Evolutionary conservation across 2,113 vertebrate species (phyloP).

Genomic region (Seriola aureovittata): DNA sequence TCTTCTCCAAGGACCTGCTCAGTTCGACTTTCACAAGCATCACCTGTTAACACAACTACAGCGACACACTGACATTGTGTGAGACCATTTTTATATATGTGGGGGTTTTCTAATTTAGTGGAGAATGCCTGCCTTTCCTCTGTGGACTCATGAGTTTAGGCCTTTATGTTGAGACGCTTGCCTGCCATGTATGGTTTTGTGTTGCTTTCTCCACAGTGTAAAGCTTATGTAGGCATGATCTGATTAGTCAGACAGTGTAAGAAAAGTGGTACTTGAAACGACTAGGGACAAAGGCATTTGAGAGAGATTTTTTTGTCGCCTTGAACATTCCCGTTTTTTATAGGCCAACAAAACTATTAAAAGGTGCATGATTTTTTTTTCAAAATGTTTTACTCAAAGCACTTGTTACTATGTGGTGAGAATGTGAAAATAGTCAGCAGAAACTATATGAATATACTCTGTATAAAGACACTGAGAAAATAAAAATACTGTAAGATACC

Average conservation of each 20-base stretch:
- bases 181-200: slow-evolving; percentile 84
- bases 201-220: slow-evolving; percentile 83
- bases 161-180: slow-evolving; percentile 82
- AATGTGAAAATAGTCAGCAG: slow-evolving; percentile 86
- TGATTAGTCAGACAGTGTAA: slow-evolving; percentile 73
- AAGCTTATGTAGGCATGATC: slow-evolving; percentile 84
- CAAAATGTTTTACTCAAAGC: slow-evolving; percentile 81
- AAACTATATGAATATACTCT: slow-evolving; percentile 87
- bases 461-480: slow-evolving; percentile 84
- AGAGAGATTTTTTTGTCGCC: slow-evolving; percentile 73
- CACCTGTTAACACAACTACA: slow-evolving; percentile 54
- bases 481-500: slow-evolving; percentile 86
- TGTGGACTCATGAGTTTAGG: slow-evolving; percentile 67
- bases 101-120: slow-evolving; percentile 74
- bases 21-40: slow-evolving; percentile 62
- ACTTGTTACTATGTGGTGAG: slow-evolving; percentile 87
- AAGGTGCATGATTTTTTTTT: slow-evolving; percentile 85
- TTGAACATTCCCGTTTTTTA: slow-evolving; percentile 85
- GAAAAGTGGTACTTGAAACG: slow-evolving; percentile 58
- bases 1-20: slow-evolving; percentile 62
- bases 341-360: slow-evolving; percentile 81
- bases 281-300: slow-evolving; percentile 60
- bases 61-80: slow-evolving; percentile 36
- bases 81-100: slow-evolving; percentile 74
- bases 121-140: slow-evolving; percentile 79